Percentiles rank a stretch among this genome's conserved stretches.
These are phyloP conservation scores for Alviniconcha marisindica DNA, from an alignment of 1,140 invertebrate genomes.

Conservation along the genomic window DNA sequence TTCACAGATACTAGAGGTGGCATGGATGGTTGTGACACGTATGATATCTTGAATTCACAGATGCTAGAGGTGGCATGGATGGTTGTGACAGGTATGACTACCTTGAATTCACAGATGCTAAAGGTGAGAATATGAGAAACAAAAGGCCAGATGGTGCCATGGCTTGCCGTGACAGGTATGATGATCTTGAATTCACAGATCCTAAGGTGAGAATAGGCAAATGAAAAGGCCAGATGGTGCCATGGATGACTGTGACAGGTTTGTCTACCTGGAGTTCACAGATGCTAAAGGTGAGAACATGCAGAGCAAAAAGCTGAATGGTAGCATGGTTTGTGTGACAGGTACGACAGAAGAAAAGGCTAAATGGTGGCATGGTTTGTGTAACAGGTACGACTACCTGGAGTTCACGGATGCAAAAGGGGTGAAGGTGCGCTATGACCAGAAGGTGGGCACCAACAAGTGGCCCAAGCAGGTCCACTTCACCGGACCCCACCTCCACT, in stretches of 20 bases:
- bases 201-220: too few species aligned
- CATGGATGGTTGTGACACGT: slow-evolving; percentile 54
- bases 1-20: neutral
- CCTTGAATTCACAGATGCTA: too few species aligned
- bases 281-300: neutral
- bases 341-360: slow-evolving; percentile 62
- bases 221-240: too few species aligned
- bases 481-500: slow-evolving; percentile 70
- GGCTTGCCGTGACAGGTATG: too few species aligned
- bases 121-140: too few species aligned
- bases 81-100: slow-evolving; percentile 71
- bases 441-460: slow-evolving; percentile 72
- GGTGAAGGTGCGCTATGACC: slow-evolving; percentile 69
- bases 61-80: neutral
- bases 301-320: neutral
- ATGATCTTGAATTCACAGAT: neutral
- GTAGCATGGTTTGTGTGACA: slow-evolving; percentile 40
- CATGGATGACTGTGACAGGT: neutral
- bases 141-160: too few species aligned
- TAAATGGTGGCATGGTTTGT: neutral
- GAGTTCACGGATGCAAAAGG: slow-evolving; percentile 74
- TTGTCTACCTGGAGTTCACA: neutral
- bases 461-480: slow-evolving; percentile 72
- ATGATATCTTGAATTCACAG: slow-evolving; percentile 62
- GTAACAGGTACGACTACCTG: slow-evolving; percentile 73